phyloP scores from a whole-genome alignment of 37 sponge, comb jelly and placozoan genomes.

The Beroe forskalii region DNA sequence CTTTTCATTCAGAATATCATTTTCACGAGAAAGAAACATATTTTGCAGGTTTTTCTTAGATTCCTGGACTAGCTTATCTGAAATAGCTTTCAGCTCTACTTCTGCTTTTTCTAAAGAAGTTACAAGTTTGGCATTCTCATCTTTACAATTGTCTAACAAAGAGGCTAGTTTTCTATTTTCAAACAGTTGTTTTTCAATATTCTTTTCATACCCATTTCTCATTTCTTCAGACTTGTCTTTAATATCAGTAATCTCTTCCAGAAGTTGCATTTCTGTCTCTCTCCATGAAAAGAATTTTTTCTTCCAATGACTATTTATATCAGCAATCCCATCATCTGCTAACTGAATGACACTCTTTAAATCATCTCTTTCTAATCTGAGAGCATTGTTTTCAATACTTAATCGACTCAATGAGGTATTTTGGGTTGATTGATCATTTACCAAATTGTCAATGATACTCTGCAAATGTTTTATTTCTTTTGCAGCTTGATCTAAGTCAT shows the following conservation, averaged over 20 bases:
- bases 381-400: slow-evolving; percentile 11
- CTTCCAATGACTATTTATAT: slow-evolving; percentile 53
- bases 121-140: not conserved
- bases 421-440: not conserved
- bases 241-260: not conserved
- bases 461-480: slow-evolving; percentile 58
- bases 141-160: not conserved
- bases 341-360: not conserved
- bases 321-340: slow-evolving; percentile 48
- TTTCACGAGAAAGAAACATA: slow-evolving; percentile 39
- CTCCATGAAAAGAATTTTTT: slow-evolving; percentile 45
- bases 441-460: slow-evolving; percentile 5
- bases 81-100: not conserved
- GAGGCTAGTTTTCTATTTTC: not conserved
- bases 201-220: not conserved
- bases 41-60: slow-evolving; percentile 1
- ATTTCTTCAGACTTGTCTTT: slow-evolving; percentile 10
- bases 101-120: not conserved
- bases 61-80: slow-evolving; percentile 4
- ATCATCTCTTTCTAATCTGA: slow-evolving; percentile 51
- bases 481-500: slow-evolving; percentile 30
- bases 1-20: slow-evolving; percentile 33
- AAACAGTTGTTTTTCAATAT: not conserved
- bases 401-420: not conserved
- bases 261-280: slow-evolving; percentile 27